Evolutionary conservation across 2,797 vertebrate species (phyloP), one percentile per base, ranked within the genome.

Genomic region (Syngnathus rostellatus): DNA sequence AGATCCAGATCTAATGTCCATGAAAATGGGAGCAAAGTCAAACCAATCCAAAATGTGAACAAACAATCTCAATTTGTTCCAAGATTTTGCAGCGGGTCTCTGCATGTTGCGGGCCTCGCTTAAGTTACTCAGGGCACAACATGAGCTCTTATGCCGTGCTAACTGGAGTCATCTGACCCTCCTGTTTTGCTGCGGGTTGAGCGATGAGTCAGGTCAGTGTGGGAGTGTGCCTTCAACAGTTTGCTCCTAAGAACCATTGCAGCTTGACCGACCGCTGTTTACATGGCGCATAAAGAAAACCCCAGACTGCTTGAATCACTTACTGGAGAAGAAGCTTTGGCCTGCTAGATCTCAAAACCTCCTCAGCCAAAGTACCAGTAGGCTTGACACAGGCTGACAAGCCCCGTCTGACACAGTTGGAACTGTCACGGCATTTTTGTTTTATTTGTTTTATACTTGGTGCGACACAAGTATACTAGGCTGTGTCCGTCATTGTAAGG

Each of bases 81-180:
- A 31, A 37, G 54, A 37, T 38, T 38, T 37, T 58, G 55, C 31
- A 58, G 7, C 2, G 9, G 16, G 55, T 73, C 50, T 71, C 63
- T 62, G 57, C 39, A 3, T 64, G 73, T 72, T 62, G 48, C 63
- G 57, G 72, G 64, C 53, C 21, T 48, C 19, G 17, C 25, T 71
- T 80, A 76, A 78, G 63, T 78, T 71, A 61, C 66, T 73, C 40
- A 72, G 71, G 3, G 31, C 38, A 69, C 62, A 77, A 75, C 67
- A 78, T 50, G 50, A 62, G 65, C 68, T 64, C 66, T 77, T 74
- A 50, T 72, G 73, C 62, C 77, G 74, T 58, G 55, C 60, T 62
- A 76, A 82, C 78, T 50, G 61, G 51, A 80, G 80, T 86, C 85
- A 81, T 82, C 83, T 81, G 81, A 86, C 81, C 64, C 12, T 77